Base-by-base conservation (phyloP, 2,888 invertebrate species). In the Anthophora plumipes region DNA sequence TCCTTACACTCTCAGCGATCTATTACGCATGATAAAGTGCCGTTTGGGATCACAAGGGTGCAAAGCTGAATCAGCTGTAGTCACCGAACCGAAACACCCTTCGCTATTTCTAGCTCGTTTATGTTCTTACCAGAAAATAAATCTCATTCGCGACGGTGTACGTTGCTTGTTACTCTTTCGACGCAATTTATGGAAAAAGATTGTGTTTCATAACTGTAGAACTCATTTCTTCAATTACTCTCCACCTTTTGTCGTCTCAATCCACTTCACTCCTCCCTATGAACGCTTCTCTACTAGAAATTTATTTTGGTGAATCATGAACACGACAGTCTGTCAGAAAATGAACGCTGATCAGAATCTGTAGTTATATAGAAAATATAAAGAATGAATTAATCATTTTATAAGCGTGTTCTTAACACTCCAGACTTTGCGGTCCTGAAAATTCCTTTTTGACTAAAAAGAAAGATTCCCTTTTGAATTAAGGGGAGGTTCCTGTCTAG, bases 31-130 rank as follows among this genome's bases (percentile, higher is more conserved):
- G 90, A 89, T 84, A 86, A 84, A 89, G 85, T 85, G 80, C 85
- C 83, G 81, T 85, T 88, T 84, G 87, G 80, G 78, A 85, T 73
- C 81, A 79, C 75, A 85, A 90, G 90, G 89, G 90, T 89, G 89
- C 84, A 88, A 88, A 90, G 91, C 92, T 92, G 92, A 92, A 89
- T 91, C 91, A 91, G 92, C 91, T 85, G 82, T 80, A 86, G 79
- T 82, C 90, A 89, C 82, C 89, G 87, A 88, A 88, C 90, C 90
- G 91, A 90, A 85, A 90, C 91, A 88, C 88, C 89, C 88, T 88
- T 74, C 81, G 82, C 77, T 81, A 81, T 82, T 73, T 84, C 80
- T 69, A 79, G 71, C 77, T 80, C 84, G 85, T 85, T 88, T 84
- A 82, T 87, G 83, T 76, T 77, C 82, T 60, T 66, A 74, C 72